Evolutionary conservation across 2,888 invertebrate species (phyloP).

Genomic region (Torymus tubicola): DNA sequence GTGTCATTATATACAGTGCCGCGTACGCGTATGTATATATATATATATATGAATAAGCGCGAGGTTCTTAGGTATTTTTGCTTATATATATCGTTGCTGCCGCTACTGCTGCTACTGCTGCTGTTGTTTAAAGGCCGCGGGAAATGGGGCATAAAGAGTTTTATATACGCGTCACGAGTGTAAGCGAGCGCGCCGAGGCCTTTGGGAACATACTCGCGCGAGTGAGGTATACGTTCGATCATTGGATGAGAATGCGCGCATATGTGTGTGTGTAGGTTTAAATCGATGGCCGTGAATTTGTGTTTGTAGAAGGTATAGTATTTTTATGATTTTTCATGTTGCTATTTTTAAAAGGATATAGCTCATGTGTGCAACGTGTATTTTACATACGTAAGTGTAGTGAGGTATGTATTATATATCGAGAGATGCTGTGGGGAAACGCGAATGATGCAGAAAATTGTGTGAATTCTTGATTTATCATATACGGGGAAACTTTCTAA

Average conservation of each 20-base stretch:
- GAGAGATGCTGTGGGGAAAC: too few species aligned
- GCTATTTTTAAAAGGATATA: background rate
- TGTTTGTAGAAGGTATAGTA: too few species aligned
- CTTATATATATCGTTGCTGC: slow-evolving; percentile 16
- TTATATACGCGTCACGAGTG: slow-evolving; percentile 19
- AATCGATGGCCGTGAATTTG: too few species aligned
- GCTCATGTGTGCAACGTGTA: background rate
- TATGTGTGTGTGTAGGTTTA: too few species aligned
- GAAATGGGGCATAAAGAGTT: slow-evolving; percentile 57
- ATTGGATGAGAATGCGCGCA: too few species aligned
- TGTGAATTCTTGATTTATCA: too few species aligned
- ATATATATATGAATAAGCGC: too few species aligned
- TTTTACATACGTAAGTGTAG: slow-evolving; percentile 23
- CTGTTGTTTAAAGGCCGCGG: slow-evolving; percentile 36
- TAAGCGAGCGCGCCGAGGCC: background rate
- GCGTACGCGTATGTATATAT: background rate
- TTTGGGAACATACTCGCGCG: slow-evolving; percentile 16
- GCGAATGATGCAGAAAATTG: too few species aligned
- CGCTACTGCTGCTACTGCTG: background rate
- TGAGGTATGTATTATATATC: too few species aligned
- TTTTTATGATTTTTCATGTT: background rate
- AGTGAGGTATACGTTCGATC: too few species aligned
- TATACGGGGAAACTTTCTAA: too few species aligned
- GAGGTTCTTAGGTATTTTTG: slow-evolving; percentile 1
- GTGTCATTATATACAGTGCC: slow-evolving; percentile 38